Base-by-base conservation (phyloP, 2,888 invertebrate species). In the Tubulanus polymorphus region DNA sequence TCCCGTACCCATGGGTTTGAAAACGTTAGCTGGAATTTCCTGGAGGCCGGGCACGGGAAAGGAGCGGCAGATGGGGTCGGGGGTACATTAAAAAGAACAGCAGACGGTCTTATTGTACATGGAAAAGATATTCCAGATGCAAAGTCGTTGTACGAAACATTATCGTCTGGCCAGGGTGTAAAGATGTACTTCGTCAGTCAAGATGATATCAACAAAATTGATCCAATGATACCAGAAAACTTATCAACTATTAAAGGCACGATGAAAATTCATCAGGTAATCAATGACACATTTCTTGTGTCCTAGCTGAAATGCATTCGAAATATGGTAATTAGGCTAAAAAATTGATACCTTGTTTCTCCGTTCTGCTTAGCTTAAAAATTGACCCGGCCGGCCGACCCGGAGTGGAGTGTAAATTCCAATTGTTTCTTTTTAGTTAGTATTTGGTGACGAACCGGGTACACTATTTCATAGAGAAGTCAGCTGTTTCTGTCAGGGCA, bases 31-130 rank as follows among this genome's bases (percentile, higher is more conserved):
- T 75, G 69, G 74, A 72, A 75, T 54, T 78, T 62, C 61, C 68
- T 66, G 47, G 75, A 76, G 61, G 66, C 69, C 29, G 71, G 73
- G 2, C 75, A 75, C 60, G 72, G 75, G 5, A 78, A 77, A 55
- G 74, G 72, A 12, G 65, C 69, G n/a, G 66, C 72, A 26, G 74
- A 71, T 68, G 73, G 71, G 18, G 60, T 76, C 32, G 75, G 72
- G 53, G 74, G 64, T 3, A 57, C 61, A 25, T 49, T 68, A n/a
- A 74, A 72, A 56, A 57, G 72, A 65, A 63, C 68, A 51, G 67
- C 62, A 20, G 56, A 63, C 51, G 26, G 41, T 15, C 18, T 35
- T 35, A 58, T 65, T 2, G 51, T 25, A 51, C 52, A 60, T 57
- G 67, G 63, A 3, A 12, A 27, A 27, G 62, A 57, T 48, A 59